Evolutionary conservation across 2,888 invertebrate genomes (phyloP).

Genomic region (Glomeris marginata): DNA sequence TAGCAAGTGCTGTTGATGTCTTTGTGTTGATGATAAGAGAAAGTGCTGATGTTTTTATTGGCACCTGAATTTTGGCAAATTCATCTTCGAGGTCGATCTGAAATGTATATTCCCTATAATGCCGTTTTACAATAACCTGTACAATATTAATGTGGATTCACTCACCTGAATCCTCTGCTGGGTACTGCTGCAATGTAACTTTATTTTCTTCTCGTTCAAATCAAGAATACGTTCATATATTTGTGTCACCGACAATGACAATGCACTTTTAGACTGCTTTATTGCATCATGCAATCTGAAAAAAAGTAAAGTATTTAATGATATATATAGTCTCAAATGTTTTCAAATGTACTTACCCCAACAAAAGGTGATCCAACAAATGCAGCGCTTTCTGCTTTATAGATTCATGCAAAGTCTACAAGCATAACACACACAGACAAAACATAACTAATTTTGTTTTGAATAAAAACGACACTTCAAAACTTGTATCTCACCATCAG

Average conservation of each 20-base stretch:
- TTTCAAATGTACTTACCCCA: constrained; percentile 14
- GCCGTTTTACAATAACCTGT: too few relatives aligned
- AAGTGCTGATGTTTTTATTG: constrained; percentile 10
- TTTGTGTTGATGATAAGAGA: too few relatives aligned
- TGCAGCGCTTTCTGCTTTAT: constrained; percentile 7
- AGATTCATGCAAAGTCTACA: constrained; percentile 14
- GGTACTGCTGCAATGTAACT: constrained; percentile 14
- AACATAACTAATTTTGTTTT: not conserved
- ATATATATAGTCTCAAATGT: too few relatives aligned
- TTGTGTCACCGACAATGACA: constrained; percentile 11
- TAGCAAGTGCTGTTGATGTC: not conserved
- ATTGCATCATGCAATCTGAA: constrained; percentile 16
- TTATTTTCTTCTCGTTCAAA: constrained; percentile 19
- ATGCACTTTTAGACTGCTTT: constrained; percentile 6
- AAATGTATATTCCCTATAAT: not conserved
- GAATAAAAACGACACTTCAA: not conserved
- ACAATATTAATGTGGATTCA: not conserved
- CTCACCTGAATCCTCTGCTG: constrained; percentile 15
- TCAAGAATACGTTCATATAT: constrained; percentile 13
- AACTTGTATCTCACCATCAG: constrained; percentile 6
- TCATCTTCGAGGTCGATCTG: constrained; percentile 13
- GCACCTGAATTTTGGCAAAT: constrained; percentile 13
- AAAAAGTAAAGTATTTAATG: too few relatives aligned
- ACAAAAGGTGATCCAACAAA: constrained; percentile 16
- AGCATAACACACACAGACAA: not conserved